Conservation (phyloP, 2,113 vertebrate genomes). For the Brienomyrus brachyistius region DNA sequence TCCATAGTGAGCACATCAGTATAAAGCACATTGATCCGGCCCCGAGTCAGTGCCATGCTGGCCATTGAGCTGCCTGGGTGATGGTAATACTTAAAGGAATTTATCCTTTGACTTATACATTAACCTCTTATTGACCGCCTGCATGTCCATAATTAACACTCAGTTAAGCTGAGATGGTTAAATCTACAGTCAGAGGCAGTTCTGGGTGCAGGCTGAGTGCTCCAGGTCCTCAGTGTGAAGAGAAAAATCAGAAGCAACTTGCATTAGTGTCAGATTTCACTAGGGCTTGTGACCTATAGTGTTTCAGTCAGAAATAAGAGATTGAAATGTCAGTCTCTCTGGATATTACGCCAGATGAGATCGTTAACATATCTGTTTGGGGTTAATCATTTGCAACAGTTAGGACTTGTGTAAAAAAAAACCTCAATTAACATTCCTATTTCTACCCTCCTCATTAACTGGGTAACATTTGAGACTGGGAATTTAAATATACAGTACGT, state of each 20-base stretch:
- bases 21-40: constrained; percentile 97
- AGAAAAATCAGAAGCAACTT: constrained; percentile 61
- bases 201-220: constrained; percentile 58
- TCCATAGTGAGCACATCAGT: constrained; percentile 87
- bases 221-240: constrained; percentile 46
- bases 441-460: not conserved
- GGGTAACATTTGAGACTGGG: not conserved
- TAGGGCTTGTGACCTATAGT: constrained; percentile 55
- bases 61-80: constrained; percentile 84
- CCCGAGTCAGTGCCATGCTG: constrained; percentile 71
- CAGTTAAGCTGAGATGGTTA: constrained; percentile 97
- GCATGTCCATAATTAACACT: constrained; percentile 98
- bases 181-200: constrained; percentile 57
- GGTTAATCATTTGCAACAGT: constrained; percentile 65
- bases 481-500: not conserved
- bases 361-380: constrained; percentile 65
- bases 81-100: constrained; percentile 94
- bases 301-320: constrained; percentile 71
- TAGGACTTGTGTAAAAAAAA: constrained; percentile 45
- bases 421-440: constrained; percentile 18
- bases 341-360: constrained; percentile 64
- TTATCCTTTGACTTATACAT: constrained; percentile 97
- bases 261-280: constrained; percentile 70
- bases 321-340: constrained; percentile 70
- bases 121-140: constrained; percentile 99